Conservation (phyloP, 2,113 vertebrate species). For the Garra rufa region DNA sequence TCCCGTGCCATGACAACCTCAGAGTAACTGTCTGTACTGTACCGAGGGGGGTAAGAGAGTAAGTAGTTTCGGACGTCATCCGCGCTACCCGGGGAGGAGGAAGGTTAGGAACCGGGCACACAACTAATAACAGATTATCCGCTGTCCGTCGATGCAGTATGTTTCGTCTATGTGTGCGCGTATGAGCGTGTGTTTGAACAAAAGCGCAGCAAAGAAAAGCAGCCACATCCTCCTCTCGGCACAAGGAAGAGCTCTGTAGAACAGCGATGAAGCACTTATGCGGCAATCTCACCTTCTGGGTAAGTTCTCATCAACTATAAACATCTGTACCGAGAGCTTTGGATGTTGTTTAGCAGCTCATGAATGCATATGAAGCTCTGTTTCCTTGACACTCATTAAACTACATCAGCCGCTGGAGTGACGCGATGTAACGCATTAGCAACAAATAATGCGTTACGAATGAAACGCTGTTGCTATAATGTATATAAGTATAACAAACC, state of each 20-base stretch:
- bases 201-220: conserved; percentile 40
- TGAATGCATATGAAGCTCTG: not conserved
- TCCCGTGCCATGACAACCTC: conserved; percentile 50
- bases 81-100: conserved; percentile 36
- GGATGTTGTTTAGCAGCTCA: not conserved
- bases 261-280: conserved; percentile 75
- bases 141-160: conserved; percentile 8
- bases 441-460: not conserved
- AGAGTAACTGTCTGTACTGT: conserved; percentile 32
- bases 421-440: not conserved
- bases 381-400: not conserved
- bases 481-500: no score
- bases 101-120: not conserved
- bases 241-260: conserved; percentile 46
- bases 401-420: not conserved
- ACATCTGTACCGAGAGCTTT: not conserved
- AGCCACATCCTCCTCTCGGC: conserved; percentile 52
- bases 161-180: conserved; percentile 4
- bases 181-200: conserved; percentile 53
- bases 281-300: conserved; percentile 78
- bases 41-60: conserved; percentile 45
- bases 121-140: conserved; percentile 25
- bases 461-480: no score
- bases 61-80: conserved; percentile 13
- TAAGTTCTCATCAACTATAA: conserved; percentile 60